Percentiles rank a stretch among this genome's conserved stretches.
Conservation (phyloP, 2,888 invertebrate genomes). For the Choreutis nemorana region DNA sequence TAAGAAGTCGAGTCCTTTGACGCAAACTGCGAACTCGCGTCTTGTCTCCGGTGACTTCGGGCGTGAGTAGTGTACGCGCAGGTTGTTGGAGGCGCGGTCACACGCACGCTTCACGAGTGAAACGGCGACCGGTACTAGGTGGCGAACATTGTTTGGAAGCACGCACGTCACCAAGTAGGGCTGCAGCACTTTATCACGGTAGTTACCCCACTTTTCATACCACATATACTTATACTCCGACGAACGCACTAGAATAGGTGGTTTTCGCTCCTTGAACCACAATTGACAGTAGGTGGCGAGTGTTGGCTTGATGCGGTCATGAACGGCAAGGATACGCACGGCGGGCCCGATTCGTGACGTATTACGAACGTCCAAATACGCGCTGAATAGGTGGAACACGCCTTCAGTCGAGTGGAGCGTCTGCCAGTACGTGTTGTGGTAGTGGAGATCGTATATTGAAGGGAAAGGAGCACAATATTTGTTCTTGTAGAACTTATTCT, state of each 20-base stretch:
- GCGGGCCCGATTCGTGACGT: conserved; percentile 83
- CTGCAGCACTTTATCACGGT: conserved; percentile 89
- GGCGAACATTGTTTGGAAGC: conserved; percentile 77
- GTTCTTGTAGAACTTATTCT: conserved; percentile 70
- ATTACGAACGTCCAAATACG: conserved; percentile 85
- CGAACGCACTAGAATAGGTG: conserved; percentile 81
- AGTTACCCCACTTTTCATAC: conserved; percentile 95
- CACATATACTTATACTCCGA: conserved; percentile 94
- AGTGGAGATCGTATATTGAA: conserved; percentile 88
- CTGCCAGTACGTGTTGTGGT: conserved; percentile 95
- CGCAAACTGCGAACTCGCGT: conserved; percentile 90
- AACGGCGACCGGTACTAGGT: conserved; percentile 81
- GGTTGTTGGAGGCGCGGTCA: conserved; percentile 84
- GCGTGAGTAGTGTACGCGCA: conserved; percentile 82
- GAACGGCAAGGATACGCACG: conserved; percentile 86
- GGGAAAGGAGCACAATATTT: conserved; percentile 86
- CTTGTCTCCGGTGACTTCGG: conserved; percentile 64
- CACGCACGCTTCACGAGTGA: conserved; percentile 86
- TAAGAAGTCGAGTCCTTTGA: conserved; percentile 91
- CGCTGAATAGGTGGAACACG: conserved; percentile 90
- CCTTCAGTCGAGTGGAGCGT: conserved; percentile 82
- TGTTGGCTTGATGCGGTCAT: conserved; percentile 86
- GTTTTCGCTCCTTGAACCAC: conserved; percentile 86
- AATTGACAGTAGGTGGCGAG: conserved; percentile 86
- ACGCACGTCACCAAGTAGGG: conserved; percentile 91